These are phyloP conservation scores for Parotia lawesii DNA, from an alignment of 2,113 vertebrate species.

Conservation along the genomic window DNA sequence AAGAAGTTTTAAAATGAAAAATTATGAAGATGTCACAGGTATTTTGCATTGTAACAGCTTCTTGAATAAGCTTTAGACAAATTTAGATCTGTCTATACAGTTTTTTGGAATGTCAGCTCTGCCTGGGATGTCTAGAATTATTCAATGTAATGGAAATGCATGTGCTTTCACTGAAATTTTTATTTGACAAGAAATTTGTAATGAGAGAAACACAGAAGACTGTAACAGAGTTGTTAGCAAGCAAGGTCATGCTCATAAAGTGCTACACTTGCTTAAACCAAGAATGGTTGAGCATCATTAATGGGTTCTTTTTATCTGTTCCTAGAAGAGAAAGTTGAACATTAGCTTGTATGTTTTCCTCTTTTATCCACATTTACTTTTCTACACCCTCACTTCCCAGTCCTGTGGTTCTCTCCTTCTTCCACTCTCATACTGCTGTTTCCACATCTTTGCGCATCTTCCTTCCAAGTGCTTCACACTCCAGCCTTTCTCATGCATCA, in stretches of 20 bases:
- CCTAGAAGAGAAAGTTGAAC: neutral
- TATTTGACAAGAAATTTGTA: neutral
- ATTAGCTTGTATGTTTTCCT: neutral
- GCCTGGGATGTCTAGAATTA: neutral
- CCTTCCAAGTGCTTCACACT: neutral
- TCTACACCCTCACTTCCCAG: neutral
- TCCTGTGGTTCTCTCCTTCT: neutral
- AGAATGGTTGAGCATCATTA: neutral
- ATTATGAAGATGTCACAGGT: neutral
- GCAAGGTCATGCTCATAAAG: neutral
- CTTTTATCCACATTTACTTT: neutral
- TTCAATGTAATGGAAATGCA: neutral
- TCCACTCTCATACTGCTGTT: neutral
- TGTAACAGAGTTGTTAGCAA: neutral
- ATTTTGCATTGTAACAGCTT: neutral
- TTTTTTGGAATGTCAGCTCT: neutral
- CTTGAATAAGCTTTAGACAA: neutral
- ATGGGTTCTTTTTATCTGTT: neutral
- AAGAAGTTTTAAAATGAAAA: neutral
- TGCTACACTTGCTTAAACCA: neutral
- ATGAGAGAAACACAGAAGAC: neutral
- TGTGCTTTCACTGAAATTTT: neutral
- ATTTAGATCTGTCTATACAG: neutral
- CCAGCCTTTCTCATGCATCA: neutral
- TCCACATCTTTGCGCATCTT: neutral